Evolutionary conservation across 2,888 invertebrate genomes (phyloP).

Genomic region (Cylloceria caligata): DNA sequence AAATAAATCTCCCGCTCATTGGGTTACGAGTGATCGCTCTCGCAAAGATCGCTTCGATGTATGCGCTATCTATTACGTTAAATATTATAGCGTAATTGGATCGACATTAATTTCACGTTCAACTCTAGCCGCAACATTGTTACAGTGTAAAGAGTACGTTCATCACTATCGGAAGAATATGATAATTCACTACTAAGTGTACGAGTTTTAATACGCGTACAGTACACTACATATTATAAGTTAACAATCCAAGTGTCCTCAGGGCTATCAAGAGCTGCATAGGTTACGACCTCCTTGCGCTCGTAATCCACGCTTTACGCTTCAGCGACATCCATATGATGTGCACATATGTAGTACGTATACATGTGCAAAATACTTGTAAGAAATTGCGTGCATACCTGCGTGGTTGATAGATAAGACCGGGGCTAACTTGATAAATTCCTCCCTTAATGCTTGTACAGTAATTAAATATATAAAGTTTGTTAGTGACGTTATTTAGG

Average conservation of each 20-base stretch:
- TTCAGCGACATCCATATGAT: neutral
- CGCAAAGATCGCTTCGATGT: conserved; percentile 26
- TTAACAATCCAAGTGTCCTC: conserved; percentile 38
- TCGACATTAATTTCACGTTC: conserved; percentile 46
- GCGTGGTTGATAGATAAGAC: neutral
- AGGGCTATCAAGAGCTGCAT: conserved; percentile 50
- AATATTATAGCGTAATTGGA: conserved; percentile 52
- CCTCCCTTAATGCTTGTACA: too few relatives aligned
- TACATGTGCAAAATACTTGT: neutral
- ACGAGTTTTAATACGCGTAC: conserved; percentile 13
- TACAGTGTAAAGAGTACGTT: conserved; percentile 54
- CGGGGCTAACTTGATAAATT: neutral
- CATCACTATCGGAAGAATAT: conserved; percentile 38
- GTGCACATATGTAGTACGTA: neutral
- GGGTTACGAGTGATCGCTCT: conserved; percentile 3
- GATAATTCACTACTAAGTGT: conserved; percentile 51
- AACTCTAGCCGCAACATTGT: conserved; percentile 62
- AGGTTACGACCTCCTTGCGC: conserved; percentile 42
- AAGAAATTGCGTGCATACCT: neutral
- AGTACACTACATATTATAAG: conserved; percentile 27
- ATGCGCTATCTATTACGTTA: neutral
- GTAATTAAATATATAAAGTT: too few relatives aligned
- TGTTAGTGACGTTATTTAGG: too few relatives aligned
- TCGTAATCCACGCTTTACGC: conserved; percentile 23
- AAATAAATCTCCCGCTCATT: neutral